phyloP scores from a whole-genome alignment of 2,113 vertebrate genomes.

The Rhabdomys dilectus region DNA sequence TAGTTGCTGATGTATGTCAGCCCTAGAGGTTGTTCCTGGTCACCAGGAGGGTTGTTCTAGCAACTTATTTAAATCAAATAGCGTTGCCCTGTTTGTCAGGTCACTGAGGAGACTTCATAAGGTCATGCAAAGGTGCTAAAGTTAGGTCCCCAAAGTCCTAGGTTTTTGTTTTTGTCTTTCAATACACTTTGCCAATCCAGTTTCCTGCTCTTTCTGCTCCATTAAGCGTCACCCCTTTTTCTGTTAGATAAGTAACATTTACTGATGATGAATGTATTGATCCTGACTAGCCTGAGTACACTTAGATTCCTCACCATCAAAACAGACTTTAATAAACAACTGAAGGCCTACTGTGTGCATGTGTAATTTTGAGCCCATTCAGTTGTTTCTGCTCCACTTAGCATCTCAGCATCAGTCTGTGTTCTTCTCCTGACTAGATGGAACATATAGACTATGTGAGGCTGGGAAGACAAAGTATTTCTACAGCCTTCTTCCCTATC shows the following conservation, averaged over 20 bases:
- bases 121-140: neutral
- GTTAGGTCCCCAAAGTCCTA: neutral
- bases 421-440: neutral
- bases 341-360: neutral
- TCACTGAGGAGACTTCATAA: neutral
- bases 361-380: neutral
- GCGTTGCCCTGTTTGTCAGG: neutral
- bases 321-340: neutral
- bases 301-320: neutral
- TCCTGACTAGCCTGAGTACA: neutral
- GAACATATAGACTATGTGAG: neutral
- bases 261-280: neutral
- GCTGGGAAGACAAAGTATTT: neutral
- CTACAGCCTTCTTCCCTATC: neutral
- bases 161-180: neutral
- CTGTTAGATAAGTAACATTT: neutral
- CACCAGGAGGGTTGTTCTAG: neutral
- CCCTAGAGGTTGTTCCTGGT: neutral
- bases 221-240: neutral
- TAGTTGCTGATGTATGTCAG: neutral
- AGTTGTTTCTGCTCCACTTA: neutral
- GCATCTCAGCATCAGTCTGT: neutral
- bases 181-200: neutral
- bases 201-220: neutral
- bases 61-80: neutral